Base-by-base conservation (phyloP, 2,113 vertebrate genomes). In the Zingel zingel region DNA sequence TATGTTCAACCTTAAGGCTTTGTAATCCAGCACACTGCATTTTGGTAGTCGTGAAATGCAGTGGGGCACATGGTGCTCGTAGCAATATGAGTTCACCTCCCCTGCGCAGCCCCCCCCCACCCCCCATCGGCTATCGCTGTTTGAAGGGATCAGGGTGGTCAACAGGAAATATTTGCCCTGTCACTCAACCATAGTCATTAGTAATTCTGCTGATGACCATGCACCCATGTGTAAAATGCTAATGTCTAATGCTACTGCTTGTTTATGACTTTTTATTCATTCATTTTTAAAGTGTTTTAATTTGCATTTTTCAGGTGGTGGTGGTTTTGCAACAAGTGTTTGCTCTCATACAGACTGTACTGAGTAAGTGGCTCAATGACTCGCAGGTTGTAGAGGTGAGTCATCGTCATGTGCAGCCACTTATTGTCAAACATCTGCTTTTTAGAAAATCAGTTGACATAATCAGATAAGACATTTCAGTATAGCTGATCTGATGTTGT, bases 321-420 rank as follows among this genome's bases (percentile, higher is more conserved):
- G 97, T 99, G 85, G 98, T 99, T 85, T 94, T 99, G 80, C 98
- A 99, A 92, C 98, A 99, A 86, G 98, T 99, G 84, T 99, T 99
- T 93, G 97, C 99, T 93, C 97, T 99, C 73, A 99, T 99, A 92
- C 97, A 99, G 95, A 99, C 97, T 36, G 97, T 99, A 50, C 97
- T 99, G 86, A 98, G 97, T 95, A 98, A 99, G 91, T 99, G 98
- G 98, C 91, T 99, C 85, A 99, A 97, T 30, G 98, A 99, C 90
- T 98, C 98, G 10, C 98, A 99, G 84, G 98, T 99, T 83, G 98
- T 99, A 4, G 98, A 99, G 97, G 98, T 99, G 90, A 96, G 94
- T 70, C 27, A 8, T 45, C 6, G 14, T 10, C 27, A 23, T 14
- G 18, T n/a, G 36, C 4, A 0, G 0, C 57, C 30, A 7, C 36